Base-by-base conservation (phyloP, 2,797 vertebrate species). In the Eulemur mongoz region DNA sequence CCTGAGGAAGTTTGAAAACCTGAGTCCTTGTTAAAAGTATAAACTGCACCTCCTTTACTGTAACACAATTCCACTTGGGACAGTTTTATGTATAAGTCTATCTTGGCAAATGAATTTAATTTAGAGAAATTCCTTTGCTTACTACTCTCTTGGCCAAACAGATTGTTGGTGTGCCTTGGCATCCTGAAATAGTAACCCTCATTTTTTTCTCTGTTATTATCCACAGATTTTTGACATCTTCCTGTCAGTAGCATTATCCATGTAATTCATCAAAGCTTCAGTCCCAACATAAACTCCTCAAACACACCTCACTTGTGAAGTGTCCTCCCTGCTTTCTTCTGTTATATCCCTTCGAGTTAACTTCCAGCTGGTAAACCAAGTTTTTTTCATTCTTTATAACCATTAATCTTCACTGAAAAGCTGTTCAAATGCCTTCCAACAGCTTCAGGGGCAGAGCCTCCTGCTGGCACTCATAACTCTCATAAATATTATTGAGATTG, bases 371-470 rank as follows among this genome's bases (percentile, higher is more conserved):
- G 95, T 94, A 96, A 67, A 91, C 65, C 54, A 86, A 76, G 40
- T 67, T 94, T 69, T 89, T 90, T 67, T 93, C 86, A 11, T 59
- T 72, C 93, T 84, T 86, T 97, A 35, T 70, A 97, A 96, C 91
- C 94, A 97, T 97, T 98, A 92, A 97, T 98, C 91, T 93, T 97
- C 89, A 38, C 89, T 96, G 96, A 96, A 97, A 97, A 96, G 88
- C 97, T 97, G 83, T 97, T 97, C 93, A 95, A 97, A 93, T 96
- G 91, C 75, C 59, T 95, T 96, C 86, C 86, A 96, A 96, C 87
- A 88, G 96, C 91, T 97, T 96, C 91, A 94, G 89, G 88, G 80
- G 67, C 96, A 98, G 59, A 97, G 45, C 38, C 67, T 96, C 91
- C 93, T 95, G 80, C 91, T 94, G 82, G 89, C 75, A n/a, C 67